A percentile compares a stretch with the other conserved stretches of the same genome.
Evolutionary conservation across 1,140 invertebrate species (phyloP).

Genomic region (Panagrolaimus sp.): DNA sequence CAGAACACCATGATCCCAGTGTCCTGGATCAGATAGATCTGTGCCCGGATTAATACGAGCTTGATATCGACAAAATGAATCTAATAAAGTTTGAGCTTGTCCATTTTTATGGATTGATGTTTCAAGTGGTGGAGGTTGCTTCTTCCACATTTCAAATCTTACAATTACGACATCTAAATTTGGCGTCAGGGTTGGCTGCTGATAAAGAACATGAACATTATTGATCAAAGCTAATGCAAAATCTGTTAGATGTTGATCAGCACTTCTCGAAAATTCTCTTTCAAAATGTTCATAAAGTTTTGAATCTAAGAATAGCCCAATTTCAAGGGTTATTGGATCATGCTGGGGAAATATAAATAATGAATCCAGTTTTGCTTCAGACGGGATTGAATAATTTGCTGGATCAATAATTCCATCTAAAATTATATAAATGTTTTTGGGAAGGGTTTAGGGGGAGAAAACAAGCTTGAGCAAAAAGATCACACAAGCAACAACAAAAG

Average conservation of each 20-base stretch:
- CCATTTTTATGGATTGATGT: slow-evolving; percentile 55
- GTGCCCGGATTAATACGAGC: slow-evolving; percentile 56
- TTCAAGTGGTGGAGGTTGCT: slow-evolving; percentile 46
- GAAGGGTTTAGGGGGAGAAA: background rate
- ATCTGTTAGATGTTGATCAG: slow-evolving; percentile 55
- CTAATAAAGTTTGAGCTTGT: slow-evolving; percentile 54
- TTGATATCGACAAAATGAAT: slow-evolving; percentile 56
- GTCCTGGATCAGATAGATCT: slow-evolving; percentile 53
- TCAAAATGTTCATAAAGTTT: slow-evolving; percentile 54
- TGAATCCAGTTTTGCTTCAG: slow-evolving; percentile 52
- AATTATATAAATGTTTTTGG: background rate
- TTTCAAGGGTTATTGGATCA: slow-evolving; percentile 57
- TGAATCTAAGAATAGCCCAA: slow-evolving; percentile 55
- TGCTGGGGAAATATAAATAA: slow-evolving; percentile 58
- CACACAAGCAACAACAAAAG: too few relatives aligned
- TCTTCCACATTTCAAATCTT: slow-evolving; percentile 56
- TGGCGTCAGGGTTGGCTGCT: slow-evolving; percentile 53
- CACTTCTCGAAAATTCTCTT: slow-evolving; percentile 47
- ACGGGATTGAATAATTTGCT: slow-evolving; percentile 53
- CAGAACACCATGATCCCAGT: slow-evolving; percentile 64
- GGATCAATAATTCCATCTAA: background rate
- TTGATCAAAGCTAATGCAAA: slow-evolving; percentile 56
- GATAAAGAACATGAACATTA: slow-evolving; percentile 57
- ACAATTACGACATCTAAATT: slow-evolving; percentile 58
- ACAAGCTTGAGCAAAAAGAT: slow-evolving; percentile 17